phyloP scores from a whole-genome alignment of 2,888 invertebrate genomes.

The Candidula unifasciata region DNA sequence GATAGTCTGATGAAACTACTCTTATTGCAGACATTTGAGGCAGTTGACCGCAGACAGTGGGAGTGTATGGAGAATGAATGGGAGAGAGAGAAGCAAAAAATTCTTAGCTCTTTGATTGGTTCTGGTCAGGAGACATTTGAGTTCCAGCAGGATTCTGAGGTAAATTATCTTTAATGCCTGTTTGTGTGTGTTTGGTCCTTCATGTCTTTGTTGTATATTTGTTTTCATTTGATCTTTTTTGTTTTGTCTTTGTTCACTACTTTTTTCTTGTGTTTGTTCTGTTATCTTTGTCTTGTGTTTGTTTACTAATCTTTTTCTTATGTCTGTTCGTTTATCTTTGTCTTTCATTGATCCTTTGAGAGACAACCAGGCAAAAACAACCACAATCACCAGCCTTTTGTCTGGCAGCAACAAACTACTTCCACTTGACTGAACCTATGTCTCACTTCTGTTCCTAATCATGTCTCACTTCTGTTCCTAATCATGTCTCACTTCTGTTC shows the following conservation, averaged over 20 bases:
- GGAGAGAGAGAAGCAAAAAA: conserved; percentile 92
- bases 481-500: no score
- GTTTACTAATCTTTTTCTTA: not conserved
- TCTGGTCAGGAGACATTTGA: conserved; percentile 90
- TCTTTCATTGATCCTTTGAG: no score
- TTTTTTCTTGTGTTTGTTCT: not conserved
- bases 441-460: no score
- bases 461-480: no score
- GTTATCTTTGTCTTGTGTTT: not conserved
- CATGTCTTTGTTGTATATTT: no score
- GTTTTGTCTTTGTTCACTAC: not conserved
- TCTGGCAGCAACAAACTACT: no score
- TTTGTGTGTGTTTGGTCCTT: no score
- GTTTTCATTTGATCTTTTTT: no score
- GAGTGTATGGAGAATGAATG: conserved; percentile 91
- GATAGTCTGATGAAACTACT: not conserved
- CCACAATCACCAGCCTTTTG: not conserved
- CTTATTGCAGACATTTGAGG: conserved; percentile 81
- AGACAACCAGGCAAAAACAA: not conserved
- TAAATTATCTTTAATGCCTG: no score
- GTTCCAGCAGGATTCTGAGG: conserved; percentile 71
- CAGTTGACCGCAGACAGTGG: conserved; percentile 82
- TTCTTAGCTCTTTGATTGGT: conserved; percentile 92
- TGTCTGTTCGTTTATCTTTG: no score
- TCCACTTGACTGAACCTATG: no score